Conservation (phyloP, 2,888 invertebrate genomes). For the Philereme transversata region DNA sequence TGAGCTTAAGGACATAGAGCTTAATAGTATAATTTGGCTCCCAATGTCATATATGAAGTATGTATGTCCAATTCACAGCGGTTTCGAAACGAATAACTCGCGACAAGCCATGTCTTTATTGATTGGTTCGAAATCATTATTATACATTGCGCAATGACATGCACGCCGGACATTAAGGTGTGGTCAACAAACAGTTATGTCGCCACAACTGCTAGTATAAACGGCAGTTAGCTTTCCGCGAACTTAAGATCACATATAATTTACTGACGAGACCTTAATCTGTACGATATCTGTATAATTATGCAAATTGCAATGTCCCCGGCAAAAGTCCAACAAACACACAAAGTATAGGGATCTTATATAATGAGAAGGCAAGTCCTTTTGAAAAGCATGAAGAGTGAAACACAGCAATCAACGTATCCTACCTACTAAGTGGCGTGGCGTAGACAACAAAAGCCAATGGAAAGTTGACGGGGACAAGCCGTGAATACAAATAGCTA, state of each 20-base stretch:
- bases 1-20: conserved; percentile 41
- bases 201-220: conserved; percentile 54
- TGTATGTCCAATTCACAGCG: conserved; percentile 51
- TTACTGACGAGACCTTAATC: conserved; percentile 52
- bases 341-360: conserved; percentile 16
- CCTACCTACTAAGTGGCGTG: conserved; percentile 51
- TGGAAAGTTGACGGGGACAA: conserved; percentile 69
- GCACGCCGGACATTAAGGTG: conserved; percentile 62
- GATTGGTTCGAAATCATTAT: conserved; percentile 59
- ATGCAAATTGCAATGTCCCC: conserved; percentile 50
- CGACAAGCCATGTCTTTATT: conserved; percentile 55
- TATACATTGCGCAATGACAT: conserved; percentile 57
- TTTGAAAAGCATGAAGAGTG: conserved; percentile 45
- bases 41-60: conserved; percentile 54
- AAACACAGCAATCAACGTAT: conserved; percentile 51
- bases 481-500: conserved; percentile 76
- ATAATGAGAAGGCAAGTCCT: conserved; percentile 18
- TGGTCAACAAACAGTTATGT: conserved; percentile 60
- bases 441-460: conserved; percentile 65
- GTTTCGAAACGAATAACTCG: conserved; percentile 60
- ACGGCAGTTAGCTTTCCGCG: conserved; percentile 60
- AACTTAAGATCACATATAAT: conserved; percentile 75
- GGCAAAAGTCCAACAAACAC: conserved; percentile 27
- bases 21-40: conserved; percentile 54
- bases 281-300: conserved; percentile 55